phyloP scores from a whole-genome alignment of 2,797 vertebrate species.

The Diceros bicornis region DNA sequence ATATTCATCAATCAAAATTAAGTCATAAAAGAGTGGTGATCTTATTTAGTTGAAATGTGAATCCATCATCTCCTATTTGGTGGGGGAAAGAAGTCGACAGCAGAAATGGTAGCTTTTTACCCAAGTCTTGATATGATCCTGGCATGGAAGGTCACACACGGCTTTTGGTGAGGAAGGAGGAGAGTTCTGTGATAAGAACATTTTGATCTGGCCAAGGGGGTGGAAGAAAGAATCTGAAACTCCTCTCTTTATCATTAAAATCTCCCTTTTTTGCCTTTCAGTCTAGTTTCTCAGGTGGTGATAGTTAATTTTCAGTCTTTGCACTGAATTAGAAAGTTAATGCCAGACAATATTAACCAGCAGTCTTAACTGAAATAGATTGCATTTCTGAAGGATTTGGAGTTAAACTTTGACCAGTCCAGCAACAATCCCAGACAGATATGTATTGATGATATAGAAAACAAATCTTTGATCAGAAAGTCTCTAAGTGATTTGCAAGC shows the following conservation, averaged over 20 bases:
- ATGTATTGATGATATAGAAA: not conserved
- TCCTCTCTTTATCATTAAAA: conserved; percentile 29
- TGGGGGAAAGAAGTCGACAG: not conserved
- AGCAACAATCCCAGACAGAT: not conserved
- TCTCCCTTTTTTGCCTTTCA: not conserved
- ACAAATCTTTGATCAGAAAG: conserved; percentile 27
- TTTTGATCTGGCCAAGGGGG: not conserved
- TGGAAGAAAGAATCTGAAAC: conserved; percentile 32
- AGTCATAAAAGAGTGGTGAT: conserved; percentile 57
- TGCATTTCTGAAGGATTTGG: conserved; percentile 4
- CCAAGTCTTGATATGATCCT: not conserved
- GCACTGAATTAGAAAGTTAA: conserved; percentile 74
- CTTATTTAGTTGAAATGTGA: conserved; percentile 40
- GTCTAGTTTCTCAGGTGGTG: not conserved
- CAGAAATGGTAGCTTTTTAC: conserved; percentile 1
- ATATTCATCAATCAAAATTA: conserved; percentile 4
- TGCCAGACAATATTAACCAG: conserved; percentile 71
- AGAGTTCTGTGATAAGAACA: conserved; percentile 14
- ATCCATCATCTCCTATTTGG: conserved; percentile 8
- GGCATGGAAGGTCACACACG: not conserved
- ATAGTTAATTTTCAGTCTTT: conserved; percentile 77
- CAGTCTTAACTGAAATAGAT: not conserved
- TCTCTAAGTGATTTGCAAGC: not conserved
- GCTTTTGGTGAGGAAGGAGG: not conserved
- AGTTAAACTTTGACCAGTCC: conserved; percentile 77